Base-by-base conservation (phyloP, 2,888 invertebrate species). In the Biston betularia region DNA sequence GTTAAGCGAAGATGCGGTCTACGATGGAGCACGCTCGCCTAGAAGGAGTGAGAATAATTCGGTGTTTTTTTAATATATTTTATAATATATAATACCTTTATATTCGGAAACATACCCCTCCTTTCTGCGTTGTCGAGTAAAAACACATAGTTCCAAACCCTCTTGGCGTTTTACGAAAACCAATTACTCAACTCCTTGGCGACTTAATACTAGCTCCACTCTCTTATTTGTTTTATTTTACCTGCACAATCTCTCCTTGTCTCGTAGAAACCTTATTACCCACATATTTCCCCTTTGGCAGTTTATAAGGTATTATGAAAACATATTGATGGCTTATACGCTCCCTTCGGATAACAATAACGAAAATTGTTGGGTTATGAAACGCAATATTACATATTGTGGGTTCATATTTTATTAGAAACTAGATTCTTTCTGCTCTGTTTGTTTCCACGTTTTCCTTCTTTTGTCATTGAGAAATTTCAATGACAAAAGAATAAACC, bases 281-380 rank as follows among this genome's bases (percentile, higher is more conserved):
- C 35, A 10, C 34, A 42, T 63, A 35, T 56, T 49, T 63, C 14
- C 35, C 61, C 56, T 45, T 34, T 34, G 46, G 45, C 63, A 63
- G 45, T 63, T 63, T 46, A 58, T 46, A 40, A 24, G 46, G 46
- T 45, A 58, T 52, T 63, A 63, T 63, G 63, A 57, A 50, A 63
- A 63, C 63, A 57, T 63, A 63, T 63, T 63, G 24, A 57, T 57
- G 50, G 56, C 57, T 63, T 57, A 50, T 42, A 62, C 44, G 34
- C 15, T 34, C 34, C 52, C n/a, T 53, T 34, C 52, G 52, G 44
- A 52, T 52, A 52, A 57, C 35, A 62, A 62, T 62, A 62, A 34
- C 40, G 49, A 54, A 49, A 48, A 56, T 49, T 56, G 49, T 11
- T 56, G 55, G 55, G 33, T 56, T 62, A 48, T 42, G 48, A 55